Evolutionary conservation across 2,888 invertebrate genomes (phyloP).

Genomic region (Helobdella robusta): DNA sequence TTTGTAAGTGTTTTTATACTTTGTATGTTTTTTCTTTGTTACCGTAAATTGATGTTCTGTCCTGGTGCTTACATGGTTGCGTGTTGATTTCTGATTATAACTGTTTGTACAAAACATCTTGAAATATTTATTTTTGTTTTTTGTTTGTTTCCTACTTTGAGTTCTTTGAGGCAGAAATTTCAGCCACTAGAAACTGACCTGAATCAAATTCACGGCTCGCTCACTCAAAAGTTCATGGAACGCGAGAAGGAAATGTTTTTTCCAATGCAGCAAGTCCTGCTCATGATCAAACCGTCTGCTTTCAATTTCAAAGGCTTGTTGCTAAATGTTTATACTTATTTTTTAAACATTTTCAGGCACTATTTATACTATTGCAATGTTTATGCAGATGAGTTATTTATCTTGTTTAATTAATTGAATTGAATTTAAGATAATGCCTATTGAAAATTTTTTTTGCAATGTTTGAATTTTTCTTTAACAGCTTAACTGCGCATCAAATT

Average conservation of each 20-base stretch:
- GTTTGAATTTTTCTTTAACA: too few species aligned
- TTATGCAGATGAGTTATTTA: too few species aligned
- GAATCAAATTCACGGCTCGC: constrained; percentile 9
- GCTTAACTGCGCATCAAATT: too few species aligned
- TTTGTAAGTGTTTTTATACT: background rate
- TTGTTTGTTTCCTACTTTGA: too few species aligned
- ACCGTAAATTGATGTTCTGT: background rate
- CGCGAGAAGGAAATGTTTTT: constrained; percentile 47
- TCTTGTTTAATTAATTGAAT: too few species aligned
- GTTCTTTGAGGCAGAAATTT: constrained; percentile 7
- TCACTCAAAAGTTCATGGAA: constrained; percentile 1
- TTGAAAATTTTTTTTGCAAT: too few species aligned
- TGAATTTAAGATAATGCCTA: too few species aligned
- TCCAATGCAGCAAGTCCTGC: constrained; percentile 48
- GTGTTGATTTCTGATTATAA: background rate
- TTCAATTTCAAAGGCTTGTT: constrained; percentile 45
- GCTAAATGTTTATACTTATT: too few species aligned
- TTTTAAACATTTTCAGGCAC: too few species aligned
- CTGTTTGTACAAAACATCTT: background rate
- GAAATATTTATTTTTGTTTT: too few species aligned
- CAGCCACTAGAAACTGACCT: background rate
- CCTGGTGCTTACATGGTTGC: background rate
- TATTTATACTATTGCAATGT: too few species aligned
- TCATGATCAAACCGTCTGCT: constrained; percentile 48
- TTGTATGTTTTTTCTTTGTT: too few species aligned